Conservation (phyloP, 2,888 invertebrate genomes). For the Tillus elongatus region DNA sequence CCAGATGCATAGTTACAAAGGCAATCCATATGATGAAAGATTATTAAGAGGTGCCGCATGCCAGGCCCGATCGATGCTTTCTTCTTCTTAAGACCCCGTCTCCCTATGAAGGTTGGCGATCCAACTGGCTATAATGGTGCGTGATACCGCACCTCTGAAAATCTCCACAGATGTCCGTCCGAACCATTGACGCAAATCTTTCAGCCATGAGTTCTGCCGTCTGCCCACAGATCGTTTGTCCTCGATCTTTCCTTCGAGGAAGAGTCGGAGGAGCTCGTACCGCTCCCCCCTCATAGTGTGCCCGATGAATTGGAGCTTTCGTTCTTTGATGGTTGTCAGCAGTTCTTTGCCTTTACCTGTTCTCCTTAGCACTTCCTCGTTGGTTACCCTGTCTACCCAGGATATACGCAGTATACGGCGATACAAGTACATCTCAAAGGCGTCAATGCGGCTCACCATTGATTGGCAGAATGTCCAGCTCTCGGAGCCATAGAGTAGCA, state of each 20-base stretch:
- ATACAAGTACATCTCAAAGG: constrained; percentile 12
- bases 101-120: constrained; percentile 3
- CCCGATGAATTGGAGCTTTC: constrained; percentile 4
- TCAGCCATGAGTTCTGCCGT: constrained; percentile 2
- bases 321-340: not conserved
- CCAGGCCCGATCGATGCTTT: too few relatives aligned
- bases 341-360: constrained; percentile 1
- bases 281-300: not conserved
- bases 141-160: constrained; percentile 6
- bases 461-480: constrained; percentile 8
- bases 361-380: not conserved
- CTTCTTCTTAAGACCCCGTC: constrained; percentile 10
- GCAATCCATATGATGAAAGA: too few relatives aligned
- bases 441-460: constrained; percentile 5
- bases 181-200: constrained; percentile 4
- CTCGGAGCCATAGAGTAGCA: constrained; percentile 11
- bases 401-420: constrained; percentile 10
- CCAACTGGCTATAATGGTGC: not conserved
- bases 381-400: constrained; percentile 6
- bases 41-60: too few relatives aligned
- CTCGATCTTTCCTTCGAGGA: constrained; percentile 2
- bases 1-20: too few relatives aligned
- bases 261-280: not conserved
- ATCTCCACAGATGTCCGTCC: constrained; percentile 6
- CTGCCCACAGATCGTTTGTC: not conserved